phyloP scores from a whole-genome alignment of 2,797 vertebrate species.

The Pipistrellus pipistrellus region DNA sequence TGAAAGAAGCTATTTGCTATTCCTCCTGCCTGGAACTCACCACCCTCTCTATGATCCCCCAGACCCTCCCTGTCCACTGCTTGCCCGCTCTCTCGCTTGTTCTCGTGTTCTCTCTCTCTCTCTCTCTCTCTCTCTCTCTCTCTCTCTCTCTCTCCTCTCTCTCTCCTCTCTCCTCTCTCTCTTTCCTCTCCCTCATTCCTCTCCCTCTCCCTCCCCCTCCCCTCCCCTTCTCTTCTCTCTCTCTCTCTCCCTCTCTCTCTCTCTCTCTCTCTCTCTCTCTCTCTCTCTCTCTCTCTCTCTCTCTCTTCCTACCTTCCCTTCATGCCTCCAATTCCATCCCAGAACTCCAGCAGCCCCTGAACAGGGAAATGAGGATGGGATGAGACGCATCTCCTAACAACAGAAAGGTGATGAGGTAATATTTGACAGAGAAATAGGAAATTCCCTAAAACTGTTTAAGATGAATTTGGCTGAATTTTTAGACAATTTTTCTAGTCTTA shows the following conservation, averaged over 20 bases:
- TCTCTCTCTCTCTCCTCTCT: too few species aligned
- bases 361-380: not conserved
- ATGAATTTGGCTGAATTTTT: slow-evolving; percentile 9
- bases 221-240: too few species aligned
- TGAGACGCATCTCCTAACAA: slow-evolving; percentile 20
- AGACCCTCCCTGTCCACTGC: not conserved
- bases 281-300: too few species aligned
- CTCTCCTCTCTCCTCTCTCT: too few species aligned
- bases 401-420: not conserved
- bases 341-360: not conserved
- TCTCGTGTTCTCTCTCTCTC: too few species aligned
- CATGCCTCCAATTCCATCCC: not conserved
- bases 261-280: too few species aligned
- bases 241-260: not conserved
- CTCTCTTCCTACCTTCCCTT: not conserved
- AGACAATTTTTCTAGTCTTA: not conserved
- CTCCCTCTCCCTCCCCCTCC: too few species aligned
- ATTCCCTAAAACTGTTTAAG: slow-evolving; percentile 4
- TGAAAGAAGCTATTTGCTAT: not conserved
- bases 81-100: rapidly evolving
- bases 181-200: too few species aligned
- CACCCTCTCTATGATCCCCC: not conserved
- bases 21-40: slow-evolving; percentile 2
- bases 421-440: slow-evolving; percentile 31
- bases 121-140: too few species aligned